Evolutionary conservation across 2,888 invertebrate genomes (phyloP).

Genomic region (Anoplius nigerrimus): DNA sequence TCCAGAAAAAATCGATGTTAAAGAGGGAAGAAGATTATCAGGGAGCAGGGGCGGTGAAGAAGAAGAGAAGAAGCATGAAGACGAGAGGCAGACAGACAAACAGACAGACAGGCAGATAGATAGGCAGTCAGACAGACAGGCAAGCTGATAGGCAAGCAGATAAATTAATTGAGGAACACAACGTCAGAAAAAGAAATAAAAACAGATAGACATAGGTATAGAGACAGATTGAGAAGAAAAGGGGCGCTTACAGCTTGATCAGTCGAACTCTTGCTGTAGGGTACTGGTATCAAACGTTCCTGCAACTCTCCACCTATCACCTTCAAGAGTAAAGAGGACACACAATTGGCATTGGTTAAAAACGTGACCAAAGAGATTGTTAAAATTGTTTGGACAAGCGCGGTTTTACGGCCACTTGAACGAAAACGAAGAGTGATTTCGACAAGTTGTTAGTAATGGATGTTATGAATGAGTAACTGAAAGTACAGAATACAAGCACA

Average conservation of each 20-base stretch:
- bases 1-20: background rate
- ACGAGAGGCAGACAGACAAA: constrained; percentile 36
- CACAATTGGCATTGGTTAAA: no score
- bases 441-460: no score
- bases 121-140: background rate
- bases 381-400: no score
- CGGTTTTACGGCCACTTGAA: no score
- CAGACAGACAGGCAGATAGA: constrained; percentile 20
- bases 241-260: constrained; percentile 98
- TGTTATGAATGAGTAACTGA: no score
- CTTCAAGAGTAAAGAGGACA: constrained; percentile 90
- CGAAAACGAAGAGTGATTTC: no score
- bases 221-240: constrained; percentile 77
- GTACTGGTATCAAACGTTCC: constrained; percentile 99
- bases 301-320: constrained; percentile 99
- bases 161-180: constrained; percentile 4
- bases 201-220: constrained; percentile 62
- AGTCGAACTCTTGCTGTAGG: constrained; percentile 99
- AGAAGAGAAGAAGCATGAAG: constrained; percentile 28
- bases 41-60: constrained; percentile 42
- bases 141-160: background rate
- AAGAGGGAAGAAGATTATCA: constrained; percentile 7
- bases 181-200: constrained; percentile 33
- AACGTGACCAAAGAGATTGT: no score
- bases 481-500: no score